Evolutionary conservation across 2,113 vertebrate species (phyloP).

Genomic region (Nettapus auritus): DNA sequence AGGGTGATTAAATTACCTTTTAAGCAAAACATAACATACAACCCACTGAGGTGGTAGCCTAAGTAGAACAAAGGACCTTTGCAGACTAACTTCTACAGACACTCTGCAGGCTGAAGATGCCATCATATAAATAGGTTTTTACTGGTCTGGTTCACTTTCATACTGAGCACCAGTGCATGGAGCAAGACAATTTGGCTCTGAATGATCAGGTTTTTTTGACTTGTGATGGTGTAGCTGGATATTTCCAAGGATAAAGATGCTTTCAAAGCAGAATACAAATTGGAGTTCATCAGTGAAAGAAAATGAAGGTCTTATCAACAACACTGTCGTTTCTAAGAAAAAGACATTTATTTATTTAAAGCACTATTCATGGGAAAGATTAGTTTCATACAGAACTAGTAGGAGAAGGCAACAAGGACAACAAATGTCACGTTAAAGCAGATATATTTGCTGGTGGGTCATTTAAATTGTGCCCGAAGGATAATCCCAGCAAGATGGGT

Average conservation of each 20-base stretch:
- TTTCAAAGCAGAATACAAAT: not conserved
- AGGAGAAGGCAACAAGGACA: slow-evolving; percentile 71
- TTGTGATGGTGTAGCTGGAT: not conserved
- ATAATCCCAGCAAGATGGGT: slow-evolving; percentile 70
- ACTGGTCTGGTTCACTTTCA: not conserved
- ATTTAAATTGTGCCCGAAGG: slow-evolving; percentile 71
- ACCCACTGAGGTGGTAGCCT: not conserved
- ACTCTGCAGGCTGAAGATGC: not conserved
- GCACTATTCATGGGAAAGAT: slow-evolving; percentile 3
- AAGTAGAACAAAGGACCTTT: not conserved
- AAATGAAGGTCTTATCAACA: not conserved
- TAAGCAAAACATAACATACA: not conserved
- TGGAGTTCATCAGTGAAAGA: not conserved
- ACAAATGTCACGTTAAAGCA: slow-evolving; percentile 72
- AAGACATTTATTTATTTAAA: not conserved
- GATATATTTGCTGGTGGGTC: slow-evolving; percentile 65
- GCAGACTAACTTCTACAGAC: not conserved
- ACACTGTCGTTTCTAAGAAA: not conserved
- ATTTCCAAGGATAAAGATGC: not conserved
- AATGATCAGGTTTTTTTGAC: not conserved
- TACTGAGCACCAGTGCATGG: not conserved
- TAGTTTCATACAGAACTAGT: not conserved
- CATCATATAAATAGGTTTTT: not conserved
- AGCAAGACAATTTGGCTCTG: not conserved
- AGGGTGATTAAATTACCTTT: not conserved